Evolutionary conservation across 2,797 vertebrate species (phyloP).

Genomic region (Periophthalmus magnuspinnatus): DNA sequence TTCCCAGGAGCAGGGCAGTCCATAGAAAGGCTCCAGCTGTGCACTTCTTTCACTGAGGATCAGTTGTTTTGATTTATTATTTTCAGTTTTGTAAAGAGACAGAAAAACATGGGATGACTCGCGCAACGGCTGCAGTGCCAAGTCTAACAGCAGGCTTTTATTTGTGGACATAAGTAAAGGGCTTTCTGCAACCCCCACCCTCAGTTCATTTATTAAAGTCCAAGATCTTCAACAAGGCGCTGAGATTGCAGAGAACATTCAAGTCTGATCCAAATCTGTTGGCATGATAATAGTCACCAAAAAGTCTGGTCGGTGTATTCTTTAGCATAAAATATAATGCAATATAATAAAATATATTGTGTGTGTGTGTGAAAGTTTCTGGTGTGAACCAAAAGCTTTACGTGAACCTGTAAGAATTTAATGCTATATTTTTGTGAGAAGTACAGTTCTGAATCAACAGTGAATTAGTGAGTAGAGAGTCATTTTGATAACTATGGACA

Average conservation of each 20-base stretch:
- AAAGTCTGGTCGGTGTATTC: not conserved
- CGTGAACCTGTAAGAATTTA: no score
- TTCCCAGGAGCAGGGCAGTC: conserved; percentile 40
- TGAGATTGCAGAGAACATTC: not conserved
- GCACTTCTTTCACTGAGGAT: conserved; percentile 45
- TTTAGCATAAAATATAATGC: not conserved
- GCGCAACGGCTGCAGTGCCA: conserved; percentile 56
- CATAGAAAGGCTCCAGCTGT: conserved; percentile 47
- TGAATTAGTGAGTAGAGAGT: not conserved
- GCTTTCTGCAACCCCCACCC: conserved; percentile 32
- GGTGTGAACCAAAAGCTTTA: not conserved
- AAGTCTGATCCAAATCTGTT: not conserved
- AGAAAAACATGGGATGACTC: conserved; percentile 69
- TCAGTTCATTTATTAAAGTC: conserved; percentile 56
- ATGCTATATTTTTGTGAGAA: not conserved
- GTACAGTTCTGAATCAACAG: not conserved
- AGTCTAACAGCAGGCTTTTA: conserved; percentile 75
- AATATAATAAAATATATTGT: no score
- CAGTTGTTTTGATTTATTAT: conserved; percentile 66
- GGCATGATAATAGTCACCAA: not conserved
- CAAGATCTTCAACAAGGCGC: conserved; percentile 14
- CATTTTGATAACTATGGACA: not conserved
- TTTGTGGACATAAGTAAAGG: conserved; percentile 74
- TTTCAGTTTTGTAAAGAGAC: conserved; percentile 49
- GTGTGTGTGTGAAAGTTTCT: not conserved